A percentile compares a stretch with the other conserved stretches of the same genome.
Conservation (phyloP, 2,888 invertebrate genomes). For the Aethes cnicana region DNA sequence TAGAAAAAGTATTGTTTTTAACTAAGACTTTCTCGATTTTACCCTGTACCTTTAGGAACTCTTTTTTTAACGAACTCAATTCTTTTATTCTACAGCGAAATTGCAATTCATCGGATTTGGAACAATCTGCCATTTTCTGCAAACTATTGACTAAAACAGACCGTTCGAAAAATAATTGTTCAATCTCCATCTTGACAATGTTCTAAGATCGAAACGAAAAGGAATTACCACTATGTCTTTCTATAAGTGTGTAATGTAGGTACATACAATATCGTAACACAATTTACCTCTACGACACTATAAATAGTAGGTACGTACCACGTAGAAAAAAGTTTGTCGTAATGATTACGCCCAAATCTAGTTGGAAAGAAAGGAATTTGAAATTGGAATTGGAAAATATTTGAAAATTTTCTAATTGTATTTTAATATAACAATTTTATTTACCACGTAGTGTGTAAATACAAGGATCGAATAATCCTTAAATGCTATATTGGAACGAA, state of each 20-base stretch:
- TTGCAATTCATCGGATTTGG: neutral
- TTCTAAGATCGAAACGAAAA: neutral
- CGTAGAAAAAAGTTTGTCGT: neutral
- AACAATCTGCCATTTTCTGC: neutral
- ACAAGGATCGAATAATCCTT: neutral
- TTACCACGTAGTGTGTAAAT: neutral
- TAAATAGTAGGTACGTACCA: neutral
- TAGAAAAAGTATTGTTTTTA: neutral
- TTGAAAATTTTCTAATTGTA: too few relatives aligned
- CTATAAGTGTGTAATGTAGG: too few relatives aligned
- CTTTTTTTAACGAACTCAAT: neutral
- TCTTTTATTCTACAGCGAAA: neutral
- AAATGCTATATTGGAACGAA: neutral
- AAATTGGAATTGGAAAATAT: neutral
- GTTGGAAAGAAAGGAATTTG: neutral
- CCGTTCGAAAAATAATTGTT: neutral
- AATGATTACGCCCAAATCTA: too few relatives aligned
- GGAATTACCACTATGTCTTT: neutral
- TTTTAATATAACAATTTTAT: neutral
- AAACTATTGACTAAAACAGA: neutral
- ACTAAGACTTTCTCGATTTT: neutral
- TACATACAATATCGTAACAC: too few relatives aligned
- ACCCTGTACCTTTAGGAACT: neutral
- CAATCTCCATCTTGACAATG: neutral
- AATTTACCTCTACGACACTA: too few relatives aligned